Evolutionary conservation across 2,113 vertebrate genomes (phyloP).

Genomic region (Entomyzon cyanotis): DNA sequence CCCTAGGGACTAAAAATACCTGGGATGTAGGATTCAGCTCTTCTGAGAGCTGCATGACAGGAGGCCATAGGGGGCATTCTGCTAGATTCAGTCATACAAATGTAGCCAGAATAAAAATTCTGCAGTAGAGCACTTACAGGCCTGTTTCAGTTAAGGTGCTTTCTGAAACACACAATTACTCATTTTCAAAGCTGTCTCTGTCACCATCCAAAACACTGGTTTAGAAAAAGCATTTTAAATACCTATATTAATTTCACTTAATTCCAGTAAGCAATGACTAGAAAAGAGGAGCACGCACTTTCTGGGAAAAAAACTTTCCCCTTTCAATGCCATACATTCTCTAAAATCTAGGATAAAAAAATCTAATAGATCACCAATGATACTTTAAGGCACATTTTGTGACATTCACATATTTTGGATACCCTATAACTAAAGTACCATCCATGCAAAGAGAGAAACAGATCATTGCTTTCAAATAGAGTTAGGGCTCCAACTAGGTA

Average conservation of each 20-base stretch:
- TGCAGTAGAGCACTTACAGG: neutral
- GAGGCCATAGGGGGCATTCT: neutral
- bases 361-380: neutral
- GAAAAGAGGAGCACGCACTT: neutral
- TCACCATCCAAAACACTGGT: neutral
- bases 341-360: neutral
- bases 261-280: neutral
- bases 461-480: neutral
- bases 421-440: neutral
- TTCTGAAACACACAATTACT: neutral
- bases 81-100: neutral
- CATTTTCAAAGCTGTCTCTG: neutral
- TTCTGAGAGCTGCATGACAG: neutral
- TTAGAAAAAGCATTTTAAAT: neutral
- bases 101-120: neutral
- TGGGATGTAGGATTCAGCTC: neutral
- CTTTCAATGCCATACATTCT: neutral
- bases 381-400: neutral
- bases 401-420: neutral
- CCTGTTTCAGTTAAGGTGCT: neutral
- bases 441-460: neutral
- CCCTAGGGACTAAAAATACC: neutral
- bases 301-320: too few species aligned
- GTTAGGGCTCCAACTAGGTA: neutral
- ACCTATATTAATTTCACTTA: neutral